A percentile compares a stretch with the other conserved stretches of the same genome.
phyloP scores from a whole-genome alignment of 2,113 vertebrate species.

The Sterrhoptilus dennistouni region DNA sequence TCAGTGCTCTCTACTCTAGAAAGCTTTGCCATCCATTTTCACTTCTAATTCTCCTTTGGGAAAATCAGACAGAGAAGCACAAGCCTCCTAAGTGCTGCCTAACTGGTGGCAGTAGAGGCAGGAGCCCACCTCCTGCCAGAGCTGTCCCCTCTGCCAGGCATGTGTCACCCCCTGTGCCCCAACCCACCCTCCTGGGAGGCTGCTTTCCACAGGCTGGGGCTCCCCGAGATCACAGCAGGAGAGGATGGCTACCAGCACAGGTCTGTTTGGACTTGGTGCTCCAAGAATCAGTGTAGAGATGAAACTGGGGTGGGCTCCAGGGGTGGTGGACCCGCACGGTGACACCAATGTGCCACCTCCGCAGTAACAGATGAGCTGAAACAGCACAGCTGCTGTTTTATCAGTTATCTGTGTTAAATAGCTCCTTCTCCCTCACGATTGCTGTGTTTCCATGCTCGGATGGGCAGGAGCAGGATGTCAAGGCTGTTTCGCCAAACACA shows the following conservation, averaged over 20 bases:
- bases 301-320: background rate
- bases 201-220: background rate
- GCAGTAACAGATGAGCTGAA: rapidly evolving
- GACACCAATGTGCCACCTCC: background rate
- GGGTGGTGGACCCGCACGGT: rapidly evolving
- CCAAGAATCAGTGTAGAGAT: background rate
- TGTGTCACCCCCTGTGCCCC: rapidly evolving
- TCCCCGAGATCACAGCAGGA: rapidly evolving
- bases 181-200: background rate
- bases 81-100: background rate
- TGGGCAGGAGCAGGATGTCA: background rate
- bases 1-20: background rate
- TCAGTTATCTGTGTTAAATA: background rate
- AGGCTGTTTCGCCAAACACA: background rate
- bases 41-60: background rate
- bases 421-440: rapidly evolving
- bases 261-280: background rate
- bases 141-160: background rate
- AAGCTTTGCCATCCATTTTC: background rate
- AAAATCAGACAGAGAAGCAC: background rate
- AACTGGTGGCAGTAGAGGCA: background rate
- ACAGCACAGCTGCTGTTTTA: background rate
- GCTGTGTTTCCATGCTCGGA: background rate
- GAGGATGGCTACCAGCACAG: background rate
- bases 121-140: background rate